Conservation (phyloP, 2,113 vertebrate species). For the Trematocara unimaculatum region DNA sequence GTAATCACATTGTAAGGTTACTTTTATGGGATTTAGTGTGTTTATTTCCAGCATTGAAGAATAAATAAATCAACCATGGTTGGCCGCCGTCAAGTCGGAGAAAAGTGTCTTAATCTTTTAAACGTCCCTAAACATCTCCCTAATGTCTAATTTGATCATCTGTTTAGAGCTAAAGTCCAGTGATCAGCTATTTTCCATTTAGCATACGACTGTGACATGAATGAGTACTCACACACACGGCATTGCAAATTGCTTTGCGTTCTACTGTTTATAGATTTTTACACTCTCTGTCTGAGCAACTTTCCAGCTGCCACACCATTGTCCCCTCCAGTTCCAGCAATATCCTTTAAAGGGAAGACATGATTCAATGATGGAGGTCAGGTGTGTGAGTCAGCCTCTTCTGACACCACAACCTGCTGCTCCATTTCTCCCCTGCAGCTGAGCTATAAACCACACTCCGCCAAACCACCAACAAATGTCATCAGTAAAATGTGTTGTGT, state of each 20-base stretch:
- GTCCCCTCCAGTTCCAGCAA: background rate
- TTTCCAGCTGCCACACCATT: fast-evolving
- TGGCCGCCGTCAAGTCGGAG: background rate
- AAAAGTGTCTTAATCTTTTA: background rate
- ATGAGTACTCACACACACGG: background rate
- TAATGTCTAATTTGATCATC: background rate
- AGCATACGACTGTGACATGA: background rate
- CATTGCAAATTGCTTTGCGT: fast-evolving
- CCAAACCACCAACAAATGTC: background rate
- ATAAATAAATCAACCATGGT: background rate
- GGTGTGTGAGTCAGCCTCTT: background rate
- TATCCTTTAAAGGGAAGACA: background rate
- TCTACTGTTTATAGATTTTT: background rate
- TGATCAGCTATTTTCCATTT: background rate
- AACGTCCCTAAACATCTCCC: fast-evolving
- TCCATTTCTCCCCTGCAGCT: background rate
- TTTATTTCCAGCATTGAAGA: background rate
- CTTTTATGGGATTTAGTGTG: background rate
- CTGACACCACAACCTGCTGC: background rate
- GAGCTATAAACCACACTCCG: background rate
- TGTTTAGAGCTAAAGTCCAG: background rate
- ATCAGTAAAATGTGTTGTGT: background rate
- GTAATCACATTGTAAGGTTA: background rate
- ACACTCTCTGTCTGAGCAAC: background rate
- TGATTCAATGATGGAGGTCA: background rate